Percentiles rank a stretch among this genome's conserved stretches.
Conservation (phyloP, 2,797 vertebrate species). For the Enteromius treurensis region DNA sequence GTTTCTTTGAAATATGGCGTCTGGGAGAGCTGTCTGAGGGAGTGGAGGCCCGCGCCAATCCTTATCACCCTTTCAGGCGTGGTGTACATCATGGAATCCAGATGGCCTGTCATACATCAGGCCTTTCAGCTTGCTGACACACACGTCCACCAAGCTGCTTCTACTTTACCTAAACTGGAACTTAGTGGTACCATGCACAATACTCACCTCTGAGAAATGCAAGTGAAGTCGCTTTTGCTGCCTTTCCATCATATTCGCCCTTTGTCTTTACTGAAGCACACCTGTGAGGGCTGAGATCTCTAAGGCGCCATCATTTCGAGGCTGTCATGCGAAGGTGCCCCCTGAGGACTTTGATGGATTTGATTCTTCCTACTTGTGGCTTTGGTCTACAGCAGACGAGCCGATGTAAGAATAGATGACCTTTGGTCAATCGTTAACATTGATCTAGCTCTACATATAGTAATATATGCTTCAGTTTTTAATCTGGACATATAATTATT, state of each 20-base stretch:
- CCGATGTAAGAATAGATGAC: not conserved
- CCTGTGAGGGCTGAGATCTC: slow-evolving; percentile 23
- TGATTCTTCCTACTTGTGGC: slow-evolving; percentile 23
- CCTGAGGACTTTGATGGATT: slow-evolving; percentile 33
- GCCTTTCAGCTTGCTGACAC: slow-evolving; percentile 53
- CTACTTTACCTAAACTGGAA: slow-evolving; percentile 38
- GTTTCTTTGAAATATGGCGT: slow-evolving; percentile 62
- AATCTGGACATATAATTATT: not conserved
- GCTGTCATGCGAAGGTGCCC: slow-evolving; percentile 37
- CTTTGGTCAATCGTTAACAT: slow-evolving; percentile 20
- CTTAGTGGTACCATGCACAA: slow-evolving; percentile 25
- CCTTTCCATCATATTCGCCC: slow-evolving; percentile 40
- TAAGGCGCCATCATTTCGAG: slow-evolving; percentile 26
- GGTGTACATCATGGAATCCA: slow-evolving; percentile 60
- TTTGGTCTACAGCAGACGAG: slow-evolving; percentile 12
- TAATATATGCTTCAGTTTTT: not conserved
- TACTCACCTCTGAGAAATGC: slow-evolving; percentile 37
- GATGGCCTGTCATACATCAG: slow-evolving; percentile 62
- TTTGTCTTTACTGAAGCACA: slow-evolving; percentile 30
- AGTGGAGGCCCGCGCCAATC: slow-evolving; percentile 45
- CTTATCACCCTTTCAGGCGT: slow-evolving; percentile 59
- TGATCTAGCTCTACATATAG: slow-evolving; percentile 14
- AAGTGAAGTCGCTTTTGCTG: slow-evolving; percentile 12
- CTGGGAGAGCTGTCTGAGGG: slow-evolving; percentile 53
- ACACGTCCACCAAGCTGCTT: slow-evolving; percentile 44